Evolutionary conservation across 2,797 vertebrate species (phyloP).

Genomic region (Holocentrus rufus): DNA sequence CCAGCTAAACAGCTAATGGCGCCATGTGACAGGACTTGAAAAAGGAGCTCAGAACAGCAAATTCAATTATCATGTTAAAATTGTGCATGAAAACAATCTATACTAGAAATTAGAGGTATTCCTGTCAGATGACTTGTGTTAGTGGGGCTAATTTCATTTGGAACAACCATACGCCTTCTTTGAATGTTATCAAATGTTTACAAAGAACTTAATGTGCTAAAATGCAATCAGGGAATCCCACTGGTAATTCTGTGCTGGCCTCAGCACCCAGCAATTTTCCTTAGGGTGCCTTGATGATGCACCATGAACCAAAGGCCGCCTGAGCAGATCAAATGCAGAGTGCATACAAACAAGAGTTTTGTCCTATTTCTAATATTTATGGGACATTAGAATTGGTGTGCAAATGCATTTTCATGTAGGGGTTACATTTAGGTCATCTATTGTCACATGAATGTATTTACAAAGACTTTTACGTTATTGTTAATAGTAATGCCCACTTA

Average conservation of each 20-base stretch:
- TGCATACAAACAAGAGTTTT: background rate
- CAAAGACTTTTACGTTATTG: no score
- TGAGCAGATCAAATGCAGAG: background rate
- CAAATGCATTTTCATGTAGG: no score
- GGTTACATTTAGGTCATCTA: no score
- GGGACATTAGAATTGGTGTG: background rate
- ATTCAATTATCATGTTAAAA: conserved; percentile 86
- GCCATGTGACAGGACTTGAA: conserved; percentile 83
- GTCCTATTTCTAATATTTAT: background rate
- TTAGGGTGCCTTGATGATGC: conserved; percentile 43
- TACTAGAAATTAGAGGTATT: conserved; percentile 84
- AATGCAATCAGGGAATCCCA: conserved; percentile 75
- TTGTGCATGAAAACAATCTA: conserved; percentile 89
- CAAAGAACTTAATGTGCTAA: conserved; percentile 81
- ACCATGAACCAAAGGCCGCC: conserved; percentile 12
- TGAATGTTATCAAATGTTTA: conserved; percentile 85
- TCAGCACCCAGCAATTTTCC: conserved; percentile 43
- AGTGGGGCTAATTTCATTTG: conserved; percentile 77
- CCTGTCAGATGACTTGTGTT: conserved; percentile 86
- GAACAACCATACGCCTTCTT: conserved; percentile 74
- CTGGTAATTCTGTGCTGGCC: conserved; percentile 51
- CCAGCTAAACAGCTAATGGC: conserved; percentile 73
- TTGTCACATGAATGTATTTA: no score
- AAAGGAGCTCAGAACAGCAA: conserved; percentile 80
- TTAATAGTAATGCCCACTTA: no score